Evolutionary conservation across 2,797 vertebrate species (phyloP).

Genomic region (Sorex maritimensis): DNA sequence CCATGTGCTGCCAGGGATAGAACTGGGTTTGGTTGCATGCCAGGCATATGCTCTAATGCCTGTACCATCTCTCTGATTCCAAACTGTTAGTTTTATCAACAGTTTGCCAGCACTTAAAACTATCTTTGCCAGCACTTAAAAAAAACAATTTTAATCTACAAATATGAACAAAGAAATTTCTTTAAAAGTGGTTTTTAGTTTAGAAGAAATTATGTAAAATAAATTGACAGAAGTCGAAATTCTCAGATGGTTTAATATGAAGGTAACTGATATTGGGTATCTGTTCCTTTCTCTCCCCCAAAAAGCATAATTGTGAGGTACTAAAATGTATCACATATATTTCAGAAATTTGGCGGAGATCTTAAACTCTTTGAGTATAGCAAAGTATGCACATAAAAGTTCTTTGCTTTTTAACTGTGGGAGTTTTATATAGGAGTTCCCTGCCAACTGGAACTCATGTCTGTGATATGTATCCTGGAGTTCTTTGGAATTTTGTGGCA

Average conservation of each 20-base stretch:
- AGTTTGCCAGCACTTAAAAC: neutral
- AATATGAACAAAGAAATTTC: constrained; percentile 10
- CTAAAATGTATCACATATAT: constrained; percentile 43
- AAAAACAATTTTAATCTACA: constrained; percentile 36
- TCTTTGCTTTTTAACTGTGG: constrained; percentile 34
- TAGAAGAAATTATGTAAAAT: constrained; percentile 19
- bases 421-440: constrained; percentile 6
- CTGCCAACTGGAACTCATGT: constrained; percentile 34
- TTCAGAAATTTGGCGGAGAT: neutral
- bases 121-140: neutral
- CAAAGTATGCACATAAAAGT: neutral
- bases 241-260: neutral
- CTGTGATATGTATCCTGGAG: constrained; percentile 36
- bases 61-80: no score
- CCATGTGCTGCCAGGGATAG: no score
- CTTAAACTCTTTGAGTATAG: constrained; percentile 7
- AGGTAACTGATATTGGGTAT: neutral
- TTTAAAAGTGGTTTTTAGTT: constrained; percentile 41
- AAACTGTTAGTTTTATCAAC: neutral
- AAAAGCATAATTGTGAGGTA: constrained; percentile 10
- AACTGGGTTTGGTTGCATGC: no score
- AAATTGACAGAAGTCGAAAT: constrained; percentile 25
- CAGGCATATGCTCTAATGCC: no score
- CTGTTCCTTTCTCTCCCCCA: neutral
- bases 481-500: constrained; percentile 57